Base-by-base conservation (phyloP, 2,888 invertebrate species). In the Octodonta nipae region DNA sequence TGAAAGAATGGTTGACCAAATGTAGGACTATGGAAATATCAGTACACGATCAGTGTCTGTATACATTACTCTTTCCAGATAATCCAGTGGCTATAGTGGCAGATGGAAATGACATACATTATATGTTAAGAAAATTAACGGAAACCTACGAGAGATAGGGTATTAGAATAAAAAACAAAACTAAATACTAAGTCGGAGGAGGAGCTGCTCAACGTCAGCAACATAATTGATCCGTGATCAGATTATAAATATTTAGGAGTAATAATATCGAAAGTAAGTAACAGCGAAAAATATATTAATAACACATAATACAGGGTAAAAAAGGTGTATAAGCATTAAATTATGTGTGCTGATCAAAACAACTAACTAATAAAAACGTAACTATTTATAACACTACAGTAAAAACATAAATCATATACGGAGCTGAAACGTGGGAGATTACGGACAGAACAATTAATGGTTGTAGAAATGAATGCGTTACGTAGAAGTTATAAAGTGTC, bases 51-150 rank as follows among this genome's bases (percentile, higher is more conserved):
- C 6, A 7, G n/a, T 20, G 6, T n/a, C 20, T 20, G n/a, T 20
- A n/a, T 20, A 20, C 20, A n/a, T 7, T 20, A 20, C 20, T 20
- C n/a, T n/a, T 20, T 20, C 7, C 20, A n/a, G 20, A 20, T 20
- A n/a, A 20, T 20, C 20, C 6, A n/a, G 20, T 20, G 20, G 20
- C 20, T 6, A 20, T 20, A 20, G 20, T n/a, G n/a, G 20, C 20
- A 7, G 20, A 20, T 20, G 20, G n/a, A 20, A n/a, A 20, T n/a
- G 20, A 20, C 20, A 20, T 20, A n/a, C 20, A 20, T 20, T 20
- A 20, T 20, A 20, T 20, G 20, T 20, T 20, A n/a, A 20, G 20
- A 20, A 20, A 20, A 20, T n/a, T 20, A n/a, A 20, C 20, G 20
- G n/a, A 20, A n/a, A 20, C 20, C 20, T 20, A 20, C n/a, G 20